These are phyloP conservation scores for Ancistrus triradiatus DNA, from an alignment of 2,113 vertebrate species.

Conservation along the genomic window DNA sequence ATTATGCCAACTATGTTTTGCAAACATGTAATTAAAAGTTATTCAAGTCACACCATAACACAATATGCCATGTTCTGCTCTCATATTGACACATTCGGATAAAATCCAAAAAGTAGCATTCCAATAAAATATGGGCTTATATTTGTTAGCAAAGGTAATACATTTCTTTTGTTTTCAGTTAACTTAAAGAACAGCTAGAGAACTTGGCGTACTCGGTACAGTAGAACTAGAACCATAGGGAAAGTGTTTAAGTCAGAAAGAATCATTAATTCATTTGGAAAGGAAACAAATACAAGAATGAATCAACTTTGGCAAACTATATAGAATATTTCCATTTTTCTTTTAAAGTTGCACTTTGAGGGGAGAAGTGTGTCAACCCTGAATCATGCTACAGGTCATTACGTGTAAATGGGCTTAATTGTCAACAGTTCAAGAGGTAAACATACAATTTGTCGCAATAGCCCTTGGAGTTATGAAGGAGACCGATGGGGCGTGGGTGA, in stretches of 20 bases:
- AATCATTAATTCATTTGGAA: conserved; percentile 55
- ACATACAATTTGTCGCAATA: conserved; percentile 67
- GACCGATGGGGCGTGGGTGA: conserved; percentile 45
- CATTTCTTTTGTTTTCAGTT: conserved; percentile 60
- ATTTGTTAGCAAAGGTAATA: conserved; percentile 66
- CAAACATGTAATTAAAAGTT: conserved; percentile 95
- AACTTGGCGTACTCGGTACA: conserved; percentile 62
- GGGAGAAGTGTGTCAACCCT: conserved; percentile 61
- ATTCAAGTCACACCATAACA: conserved; percentile 96
- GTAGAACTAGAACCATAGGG: conserved; percentile 45
- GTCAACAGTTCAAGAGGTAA: conserved; percentile 57
- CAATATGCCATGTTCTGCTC: conserved; percentile 77
- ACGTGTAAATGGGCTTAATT: conserved; percentile 57
- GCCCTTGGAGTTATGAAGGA: conserved; percentile 63
- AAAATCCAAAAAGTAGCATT: conserved; percentile 76
- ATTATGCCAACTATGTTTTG: conserved; percentile 86
- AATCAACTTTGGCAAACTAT: conserved; percentile 71
- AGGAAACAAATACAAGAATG: conserved; percentile 14
- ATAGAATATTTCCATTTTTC: conserved; percentile 45
- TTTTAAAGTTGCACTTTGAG: conserved; percentile 42
- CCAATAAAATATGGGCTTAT: conserved; percentile 65
- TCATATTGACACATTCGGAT: conserved; percentile 85
- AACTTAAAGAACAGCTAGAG: too few species aligned
- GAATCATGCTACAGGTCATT: conserved; percentile 61
- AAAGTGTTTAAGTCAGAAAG: conserved; percentile 61